Evolutionary conservation across 53 echinoderm and acorn worm genomes (phyloP).

Genomic region (Holothuria leucospilota): DNA sequence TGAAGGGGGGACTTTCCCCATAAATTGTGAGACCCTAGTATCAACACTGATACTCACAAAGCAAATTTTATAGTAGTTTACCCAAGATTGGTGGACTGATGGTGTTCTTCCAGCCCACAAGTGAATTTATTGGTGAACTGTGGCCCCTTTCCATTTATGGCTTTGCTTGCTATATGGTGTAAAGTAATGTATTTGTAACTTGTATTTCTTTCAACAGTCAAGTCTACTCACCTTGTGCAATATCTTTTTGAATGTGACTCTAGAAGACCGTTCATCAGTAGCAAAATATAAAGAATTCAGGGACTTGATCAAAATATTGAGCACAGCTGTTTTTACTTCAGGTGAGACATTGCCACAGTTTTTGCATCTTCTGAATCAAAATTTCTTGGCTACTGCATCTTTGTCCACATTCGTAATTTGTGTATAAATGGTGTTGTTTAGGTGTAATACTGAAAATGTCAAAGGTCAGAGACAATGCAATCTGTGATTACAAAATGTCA

Average conservation of each 20-base stretch:
- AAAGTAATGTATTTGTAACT: too few species aligned
- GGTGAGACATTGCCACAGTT: not conserved
- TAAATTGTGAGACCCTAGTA: too few species aligned
- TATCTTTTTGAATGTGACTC: conserved; percentile 85
- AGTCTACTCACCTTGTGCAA: conserved; percentile 84
- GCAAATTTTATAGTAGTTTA: too few species aligned
- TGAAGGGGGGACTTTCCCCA: too few species aligned
- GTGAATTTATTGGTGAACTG: too few species aligned
- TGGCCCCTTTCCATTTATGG: too few species aligned
- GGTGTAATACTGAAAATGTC: not conserved
- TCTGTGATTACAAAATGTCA: not conserved
- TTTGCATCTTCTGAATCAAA: not conserved
- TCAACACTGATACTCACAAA: too few species aligned
- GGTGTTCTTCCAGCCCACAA: too few species aligned
- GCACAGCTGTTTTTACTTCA: not conserved
- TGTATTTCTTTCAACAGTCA: conserved; percentile 53
- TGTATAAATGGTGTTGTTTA: not conserved
- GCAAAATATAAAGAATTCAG: conserved; percentile 6
- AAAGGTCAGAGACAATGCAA: not conserved
- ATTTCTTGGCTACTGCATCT: not conserved
- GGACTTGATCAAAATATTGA: not conserved
- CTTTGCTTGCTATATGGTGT: too few species aligned
- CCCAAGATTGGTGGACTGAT: too few species aligned
- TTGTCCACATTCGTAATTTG: not conserved
- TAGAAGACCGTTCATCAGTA: conserved; percentile 81